phyloP scores from a whole-genome alignment of 2,888 invertebrate genomes.

The Drosophila kokeensis region DNA sequence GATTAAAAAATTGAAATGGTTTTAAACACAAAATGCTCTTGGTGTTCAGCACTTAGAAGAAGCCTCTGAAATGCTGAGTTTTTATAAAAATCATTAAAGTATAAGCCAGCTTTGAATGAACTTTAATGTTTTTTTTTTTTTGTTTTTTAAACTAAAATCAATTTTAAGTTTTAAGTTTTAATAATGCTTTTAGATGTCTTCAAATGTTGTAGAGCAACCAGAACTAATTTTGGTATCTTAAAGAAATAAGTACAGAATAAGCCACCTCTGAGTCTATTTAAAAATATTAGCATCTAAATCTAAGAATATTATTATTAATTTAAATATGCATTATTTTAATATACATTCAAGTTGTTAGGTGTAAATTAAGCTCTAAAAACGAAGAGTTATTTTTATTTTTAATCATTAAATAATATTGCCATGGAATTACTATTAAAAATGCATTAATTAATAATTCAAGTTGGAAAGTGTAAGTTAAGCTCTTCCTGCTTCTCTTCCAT shows the following conservation, averaged over 20 bases:
- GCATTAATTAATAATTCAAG: not conserved
- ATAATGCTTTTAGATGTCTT: not conserved
- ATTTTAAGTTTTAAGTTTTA: not conserved
- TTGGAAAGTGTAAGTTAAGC: not conserved
- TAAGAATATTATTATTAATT: not conserved
- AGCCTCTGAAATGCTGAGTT: not conserved
- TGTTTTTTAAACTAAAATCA: no score
- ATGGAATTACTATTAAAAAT: no score
- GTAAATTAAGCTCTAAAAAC: not conserved
- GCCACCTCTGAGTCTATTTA: not conserved
- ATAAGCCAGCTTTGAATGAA: no score
- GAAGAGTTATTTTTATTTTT: no score
- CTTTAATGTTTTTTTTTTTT: no score
- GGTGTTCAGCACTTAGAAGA: not conserved
- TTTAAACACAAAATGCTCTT: not conserved
- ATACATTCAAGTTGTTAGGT: not conserved
- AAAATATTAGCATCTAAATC: not conserved
- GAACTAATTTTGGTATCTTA: not conserved
- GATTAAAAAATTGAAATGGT: not conserved
- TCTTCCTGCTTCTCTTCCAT: not conserved
- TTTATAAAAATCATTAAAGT: no score
- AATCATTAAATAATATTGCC: no score
- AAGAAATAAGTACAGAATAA: not conserved
- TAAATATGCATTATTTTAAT: not conserved
- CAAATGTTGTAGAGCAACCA: not conserved